Evolutionary conservation across 2,797 vertebrate species (phyloP).

Genomic region (Acestrorhynchus altus): DNA sequence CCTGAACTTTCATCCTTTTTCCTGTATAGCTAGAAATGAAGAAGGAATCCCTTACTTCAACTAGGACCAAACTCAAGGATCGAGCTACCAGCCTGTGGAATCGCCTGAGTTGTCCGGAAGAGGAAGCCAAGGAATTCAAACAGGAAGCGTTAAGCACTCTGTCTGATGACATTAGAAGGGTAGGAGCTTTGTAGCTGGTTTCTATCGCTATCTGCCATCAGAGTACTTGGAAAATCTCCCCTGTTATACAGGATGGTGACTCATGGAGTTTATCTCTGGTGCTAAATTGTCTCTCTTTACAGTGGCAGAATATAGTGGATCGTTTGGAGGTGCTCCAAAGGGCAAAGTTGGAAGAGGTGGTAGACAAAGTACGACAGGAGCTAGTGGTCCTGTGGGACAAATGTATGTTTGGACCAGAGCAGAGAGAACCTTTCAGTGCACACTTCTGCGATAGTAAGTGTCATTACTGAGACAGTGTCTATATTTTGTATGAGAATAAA

Average conservation of each 20-base stretch:
- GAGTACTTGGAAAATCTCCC: neutral
- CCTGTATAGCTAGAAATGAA: constrained; percentile 56
- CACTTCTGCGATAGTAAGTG: constrained; percentile 68
- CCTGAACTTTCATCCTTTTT: neutral
- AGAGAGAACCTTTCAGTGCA: constrained; percentile 62
- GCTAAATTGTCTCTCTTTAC: constrained; percentile 34
- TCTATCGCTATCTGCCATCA: constrained; percentile 22
- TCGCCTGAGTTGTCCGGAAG: constrained; percentile 54
- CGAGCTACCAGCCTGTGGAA: constrained; percentile 56
- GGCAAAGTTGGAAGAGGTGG: constrained; percentile 66
- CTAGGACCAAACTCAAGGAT: constrained; percentile 56
- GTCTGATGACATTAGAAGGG: constrained; percentile 59
- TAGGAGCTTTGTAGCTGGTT: constrained; percentile 28
- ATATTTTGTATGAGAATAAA: neutral
- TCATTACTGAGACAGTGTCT: neutral
- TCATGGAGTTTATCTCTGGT: constrained; percentile 9
- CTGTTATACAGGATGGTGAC: constrained; percentile 13
- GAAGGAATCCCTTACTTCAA: constrained; percentile 49
- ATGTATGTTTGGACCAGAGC: constrained; percentile 66
- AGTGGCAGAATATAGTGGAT: constrained; percentile 70
- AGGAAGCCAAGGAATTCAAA: constrained; percentile 44
- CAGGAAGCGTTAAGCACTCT: constrained; percentile 46
- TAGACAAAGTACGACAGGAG: constrained; percentile 67
- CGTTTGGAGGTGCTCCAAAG: constrained; percentile 69
- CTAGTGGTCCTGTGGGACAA: constrained; percentile 71